Evolutionary conservation across 1,140 invertebrate genomes (phyloP).

Genomic region (Diorhabda sublineata): DNA sequence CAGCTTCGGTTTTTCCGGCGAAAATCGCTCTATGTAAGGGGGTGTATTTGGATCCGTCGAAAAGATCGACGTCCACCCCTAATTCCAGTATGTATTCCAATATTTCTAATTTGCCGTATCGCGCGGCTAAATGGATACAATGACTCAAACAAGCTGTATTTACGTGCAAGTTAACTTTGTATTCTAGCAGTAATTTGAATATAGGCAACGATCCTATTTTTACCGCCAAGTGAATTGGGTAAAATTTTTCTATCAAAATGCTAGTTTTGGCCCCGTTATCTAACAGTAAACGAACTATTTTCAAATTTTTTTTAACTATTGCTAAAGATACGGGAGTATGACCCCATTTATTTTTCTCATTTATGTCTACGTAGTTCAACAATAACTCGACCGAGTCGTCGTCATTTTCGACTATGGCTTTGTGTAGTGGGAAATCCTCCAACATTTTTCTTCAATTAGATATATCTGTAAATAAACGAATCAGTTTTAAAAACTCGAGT

Average conservation of each 20-base stretch:
- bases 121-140: conserved; percentile 21
- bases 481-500: no score
- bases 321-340: conserved; percentile 57
- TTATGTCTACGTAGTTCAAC: neutral
- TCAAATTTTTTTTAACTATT: conserved; percentile 4
- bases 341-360: conserved; percentile 37
- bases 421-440: no score
- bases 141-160: neutral
- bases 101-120: conserved; percentile 22
- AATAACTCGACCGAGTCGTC: no score
- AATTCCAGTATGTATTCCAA: conserved; percentile 22
- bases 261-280: conserved; percentile 25
- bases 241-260: conserved; percentile 10
- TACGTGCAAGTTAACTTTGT: neutral
- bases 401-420: no score
- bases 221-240: neutral
- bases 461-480: no score
- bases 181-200: neutral
- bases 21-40: conserved; percentile 49
- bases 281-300: conserved; percentile 22
- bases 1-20: conserved; percentile 38
- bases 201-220: neutral
- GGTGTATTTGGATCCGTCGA: conserved; percentile 20
- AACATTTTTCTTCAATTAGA: no score
- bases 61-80: conserved; percentile 24